Conservation (phyloP, 1,140 invertebrate species). For the Anthonomus grandis region DNA sequence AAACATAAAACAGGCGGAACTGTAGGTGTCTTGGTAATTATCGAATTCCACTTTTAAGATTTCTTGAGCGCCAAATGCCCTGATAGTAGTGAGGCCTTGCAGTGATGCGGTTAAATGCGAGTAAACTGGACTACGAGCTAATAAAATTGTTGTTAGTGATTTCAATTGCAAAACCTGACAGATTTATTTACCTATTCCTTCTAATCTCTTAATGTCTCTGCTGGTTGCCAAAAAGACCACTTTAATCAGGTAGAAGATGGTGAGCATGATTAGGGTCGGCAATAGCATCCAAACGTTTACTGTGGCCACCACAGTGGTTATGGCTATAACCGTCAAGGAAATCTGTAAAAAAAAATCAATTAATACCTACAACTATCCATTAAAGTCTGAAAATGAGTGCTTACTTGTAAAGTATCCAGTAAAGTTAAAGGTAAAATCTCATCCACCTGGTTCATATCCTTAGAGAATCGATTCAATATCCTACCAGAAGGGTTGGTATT, state of each 20-base stretch:
- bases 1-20: slow-evolving; percentile 65
- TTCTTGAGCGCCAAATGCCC: slow-evolving; percentile 67
- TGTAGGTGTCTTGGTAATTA: slow-evolving; percentile 55
- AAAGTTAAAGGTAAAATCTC: slow-evolving; percentile 74
- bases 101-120: slow-evolving; percentile 77
- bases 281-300: slow-evolving; percentile 75
- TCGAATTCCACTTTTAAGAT: slow-evolving; percentile 72
- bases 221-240: slow-evolving; percentile 75
- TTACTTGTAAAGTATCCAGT: slow-evolving; percentile 75
- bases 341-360: slow-evolving; percentile 10
- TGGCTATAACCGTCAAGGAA: slow-evolving; percentile 25
- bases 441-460: slow-evolving; percentile 77
- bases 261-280: slow-evolving; percentile 63
- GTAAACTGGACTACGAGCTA: slow-evolving; percentile 76
- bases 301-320: slow-evolving; percentile 22
- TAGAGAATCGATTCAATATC: slow-evolving; percentile 71
- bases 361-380: background rate
- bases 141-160: slow-evolving; percentile 11
- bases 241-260: slow-evolving; percentile 61
- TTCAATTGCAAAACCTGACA: background rate
- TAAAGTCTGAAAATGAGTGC: slow-evolving; percentile 41
- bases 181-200: slow-evolving; percentile 68
- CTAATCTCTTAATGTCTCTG: slow-evolving; percentile 77
- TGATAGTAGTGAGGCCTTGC: slow-evolving; percentile 76
- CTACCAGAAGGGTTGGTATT: slow-evolving; percentile 78